Percentiles rank a stretch among this genome's conserved stretches.
Conservation (phyloP, 2,797 vertebrate species). For the Heliangelus exortis region DNA sequence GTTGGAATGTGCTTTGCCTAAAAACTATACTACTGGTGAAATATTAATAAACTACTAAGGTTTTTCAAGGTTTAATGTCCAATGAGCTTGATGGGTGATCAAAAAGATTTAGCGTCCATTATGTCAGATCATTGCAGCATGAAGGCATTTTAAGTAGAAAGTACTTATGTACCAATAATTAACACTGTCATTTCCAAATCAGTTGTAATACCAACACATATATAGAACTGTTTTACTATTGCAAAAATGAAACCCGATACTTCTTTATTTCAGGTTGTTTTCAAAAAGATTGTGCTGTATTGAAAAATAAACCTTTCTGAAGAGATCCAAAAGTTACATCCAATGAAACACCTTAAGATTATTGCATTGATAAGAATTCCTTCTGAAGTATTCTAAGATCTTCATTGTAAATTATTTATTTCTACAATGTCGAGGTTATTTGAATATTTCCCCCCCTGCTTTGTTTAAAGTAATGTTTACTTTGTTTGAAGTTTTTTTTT, state of each 20-base stretch:
- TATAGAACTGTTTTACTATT: neutral
- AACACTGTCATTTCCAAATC: neutral
- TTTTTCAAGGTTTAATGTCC: neutral
- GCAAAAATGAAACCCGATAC: neutral
- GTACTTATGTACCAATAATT: neutral
- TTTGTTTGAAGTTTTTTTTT: neutral
- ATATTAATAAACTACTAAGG: slow-evolving; percentile 2
- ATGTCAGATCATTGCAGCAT: neutral
- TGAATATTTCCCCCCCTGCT: neutral
- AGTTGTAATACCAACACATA: neutral
- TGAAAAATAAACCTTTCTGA: neutral
- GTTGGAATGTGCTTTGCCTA: neutral
- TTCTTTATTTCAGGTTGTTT: neutral
- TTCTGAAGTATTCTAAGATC: neutral
- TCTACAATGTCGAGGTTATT: neutral
- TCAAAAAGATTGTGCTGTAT: neutral
- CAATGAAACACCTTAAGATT: neutral
- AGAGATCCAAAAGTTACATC: neutral
- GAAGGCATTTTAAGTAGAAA: slow-evolving; percentile 1
- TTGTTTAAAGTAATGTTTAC: neutral
- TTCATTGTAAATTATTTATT: neutral
- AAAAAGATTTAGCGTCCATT: neutral
- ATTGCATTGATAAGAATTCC: neutral
- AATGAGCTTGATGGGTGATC: neutral
- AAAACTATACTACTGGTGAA: slow-evolving; percentile 22